Base-by-base conservation (phyloP, 2,888 invertebrate genomes). In the Brachyptera putata region DNA sequence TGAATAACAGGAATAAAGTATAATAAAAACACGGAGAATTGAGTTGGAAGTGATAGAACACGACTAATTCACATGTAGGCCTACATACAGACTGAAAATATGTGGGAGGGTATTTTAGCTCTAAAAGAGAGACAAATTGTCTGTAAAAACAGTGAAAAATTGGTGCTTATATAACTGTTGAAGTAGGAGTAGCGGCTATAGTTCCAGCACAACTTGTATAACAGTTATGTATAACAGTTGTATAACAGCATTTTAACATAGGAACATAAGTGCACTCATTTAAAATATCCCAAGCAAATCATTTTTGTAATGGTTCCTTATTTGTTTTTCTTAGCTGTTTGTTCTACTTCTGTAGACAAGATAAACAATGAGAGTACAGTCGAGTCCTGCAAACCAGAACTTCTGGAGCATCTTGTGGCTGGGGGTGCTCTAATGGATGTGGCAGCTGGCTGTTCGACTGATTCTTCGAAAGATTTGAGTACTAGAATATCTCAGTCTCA, bases 401-500 rank as follows among this genome's bases (percentile, higher is more conserved):
- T 36, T 9, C 1, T 21, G 22, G 22, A 14, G 9, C 36, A 4
- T 1, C 34, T 14, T 9, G n/a, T 5, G 21, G 24, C 18, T 4
- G n/a, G 30, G 14, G 30, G 3, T 18, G 18, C 14, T 11, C 16
- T 16, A 48, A 57, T 57, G 57, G 59, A 59, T 16, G 18, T 48
- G 7, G 21, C 14, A 11, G 41, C 60, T 18, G 63, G 63, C 16
- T 61, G 58, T 53, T 58, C 61, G 7, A 57, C 56, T 34, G 64
- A 64, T 16, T 61, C 61, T 25, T 14, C 63, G 13, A 64, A 63
- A 53, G 63, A 63, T 48, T 37, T 62, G 18, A 63, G 61, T 30
- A 46, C 61, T 14, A 43, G 65, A 14, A 65, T 65, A 34, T 63
- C 63, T 3, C 63, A 70, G 63, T 68, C 70, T 61, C 77, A 79